Conservation (phyloP, 2,113 vertebrate genomes). For the Thalassarche chlororhynchos region DNA sequence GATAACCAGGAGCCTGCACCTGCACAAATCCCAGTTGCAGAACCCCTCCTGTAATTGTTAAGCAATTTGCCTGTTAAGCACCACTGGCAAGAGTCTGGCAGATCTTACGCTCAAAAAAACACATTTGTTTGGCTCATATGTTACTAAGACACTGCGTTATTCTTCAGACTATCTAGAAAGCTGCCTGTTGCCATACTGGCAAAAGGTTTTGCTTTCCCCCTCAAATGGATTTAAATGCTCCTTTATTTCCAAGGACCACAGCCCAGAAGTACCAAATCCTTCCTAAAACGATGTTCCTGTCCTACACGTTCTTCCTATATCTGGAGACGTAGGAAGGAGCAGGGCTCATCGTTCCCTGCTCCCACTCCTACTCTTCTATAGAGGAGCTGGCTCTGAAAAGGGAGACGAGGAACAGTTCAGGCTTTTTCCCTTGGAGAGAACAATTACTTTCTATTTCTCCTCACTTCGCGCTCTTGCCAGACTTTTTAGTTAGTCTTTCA, state of each 20-base stretch:
- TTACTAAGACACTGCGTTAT: constrained; percentile 65
- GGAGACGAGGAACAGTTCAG: not conserved
- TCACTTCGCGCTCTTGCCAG: not conserved
- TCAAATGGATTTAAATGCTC: constrained; percentile 20
- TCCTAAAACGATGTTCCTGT: not conserved
- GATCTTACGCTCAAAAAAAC: constrained; percentile 8
- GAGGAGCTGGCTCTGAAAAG: not conserved
- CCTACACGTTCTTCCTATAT: not conserved
- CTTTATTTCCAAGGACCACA: not conserved
- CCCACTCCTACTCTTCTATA: not conserved
- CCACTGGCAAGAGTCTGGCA: constrained; percentile 77
- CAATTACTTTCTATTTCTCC: not conserved
- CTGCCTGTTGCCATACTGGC: constrained; percentile 57
- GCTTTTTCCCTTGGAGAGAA: not conserved
- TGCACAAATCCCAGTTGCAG: constrained; percentile 71
- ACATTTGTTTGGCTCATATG: constrained; percentile 63
- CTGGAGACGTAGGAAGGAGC: not conserved
- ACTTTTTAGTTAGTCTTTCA: not conserved
- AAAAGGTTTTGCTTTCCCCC: constrained; percentile 50
- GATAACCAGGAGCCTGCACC: constrained; percentile 72
- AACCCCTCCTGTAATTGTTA: constrained; percentile 58
- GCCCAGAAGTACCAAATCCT: constrained; percentile 29
- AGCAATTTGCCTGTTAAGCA: constrained; percentile 76
- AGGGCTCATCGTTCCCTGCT: not conserved
- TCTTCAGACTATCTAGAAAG: constrained; percentile 72